Percentiles rank a stretch among this genome's conserved stretches.
Evolutionary conservation across 2,113 vertebrate genomes (phyloP).

Genomic region (Elgaria multicarinata): DNA sequence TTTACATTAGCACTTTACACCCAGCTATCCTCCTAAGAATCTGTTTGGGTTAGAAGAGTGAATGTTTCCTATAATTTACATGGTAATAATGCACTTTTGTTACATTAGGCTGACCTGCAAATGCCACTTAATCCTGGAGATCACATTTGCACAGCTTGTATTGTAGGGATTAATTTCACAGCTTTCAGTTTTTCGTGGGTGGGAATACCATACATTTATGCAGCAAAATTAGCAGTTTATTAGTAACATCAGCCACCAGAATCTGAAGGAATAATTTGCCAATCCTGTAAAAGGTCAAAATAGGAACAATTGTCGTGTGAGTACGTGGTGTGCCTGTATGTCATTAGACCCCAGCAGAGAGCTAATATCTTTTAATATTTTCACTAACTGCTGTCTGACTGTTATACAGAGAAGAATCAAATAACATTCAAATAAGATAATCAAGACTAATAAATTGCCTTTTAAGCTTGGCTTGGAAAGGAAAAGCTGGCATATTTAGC

Average conservation of each 20-base stretch:
- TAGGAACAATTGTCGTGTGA: constrained; percentile 76
- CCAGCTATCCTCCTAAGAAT: constrained; percentile 46
- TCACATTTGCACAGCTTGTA: constrained; percentile 66
- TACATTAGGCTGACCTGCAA: constrained; percentile 66
- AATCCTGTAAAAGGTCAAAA: constrained; percentile 70
- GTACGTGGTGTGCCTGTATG: constrained; percentile 66
- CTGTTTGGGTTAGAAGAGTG: constrained; percentile 46
- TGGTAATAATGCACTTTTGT: constrained; percentile 56
- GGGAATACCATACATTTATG: constrained; percentile 68
- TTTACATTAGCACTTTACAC: constrained; percentile 40
- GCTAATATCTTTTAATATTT: constrained; percentile 69
- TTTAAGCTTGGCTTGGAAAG: background rate
- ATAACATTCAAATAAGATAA: constrained; percentile 55
- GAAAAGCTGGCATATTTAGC: background rate
- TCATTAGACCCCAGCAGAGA: constrained; percentile 79
- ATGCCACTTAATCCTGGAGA: constrained; percentile 58
- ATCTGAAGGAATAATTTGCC: constrained; percentile 69
- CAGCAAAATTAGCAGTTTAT: constrained; percentile 70
- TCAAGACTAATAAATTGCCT: constrained; percentile 48
- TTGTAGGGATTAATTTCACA: constrained; percentile 80
- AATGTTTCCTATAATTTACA: constrained; percentile 53
- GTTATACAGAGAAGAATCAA: constrained; percentile 39
- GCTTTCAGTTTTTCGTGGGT: constrained; percentile 75
- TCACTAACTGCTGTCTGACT: constrained; percentile 63
- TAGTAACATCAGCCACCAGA: constrained; percentile 76